phyloP scores from a whole-genome alignment of 1,140 invertebrate genomes.

The Drosophila obscura region DNA sequence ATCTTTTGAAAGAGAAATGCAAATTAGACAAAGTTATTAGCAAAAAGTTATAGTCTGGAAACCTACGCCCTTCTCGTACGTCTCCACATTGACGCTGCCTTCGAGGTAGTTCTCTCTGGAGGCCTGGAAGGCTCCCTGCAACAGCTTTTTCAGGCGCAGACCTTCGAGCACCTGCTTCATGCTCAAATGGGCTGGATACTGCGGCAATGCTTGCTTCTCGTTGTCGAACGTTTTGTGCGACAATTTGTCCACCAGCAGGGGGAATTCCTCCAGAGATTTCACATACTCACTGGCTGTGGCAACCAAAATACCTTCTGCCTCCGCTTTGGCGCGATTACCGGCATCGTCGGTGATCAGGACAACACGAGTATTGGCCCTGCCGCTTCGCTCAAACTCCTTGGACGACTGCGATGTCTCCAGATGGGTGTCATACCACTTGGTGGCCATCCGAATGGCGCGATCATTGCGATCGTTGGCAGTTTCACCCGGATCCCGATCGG shows the following conservation, averaged over 20 bases:
- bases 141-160: constrained; percentile 90
- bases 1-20: constrained; percentile 86
- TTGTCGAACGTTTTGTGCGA: constrained; percentile 87
- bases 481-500: constrained; percentile 92
- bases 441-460: constrained; percentile 92
- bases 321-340: constrained; percentile 90
- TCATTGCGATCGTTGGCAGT: constrained; percentile 96
- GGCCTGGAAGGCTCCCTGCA: constrained; percentile 93
- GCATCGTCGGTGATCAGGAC: constrained; percentile 95
- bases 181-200: constrained; percentile 94
- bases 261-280: constrained; percentile 87
- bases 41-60: not conserved
- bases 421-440: constrained; percentile 92
- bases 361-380: constrained; percentile 86
- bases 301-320: constrained; percentile 87
- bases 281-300: constrained; percentile 90
- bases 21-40: not conserved
- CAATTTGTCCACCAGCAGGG: constrained; percentile 92
- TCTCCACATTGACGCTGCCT: constrained; percentile 93
- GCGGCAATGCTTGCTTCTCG: constrained; percentile 87
- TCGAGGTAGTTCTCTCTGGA: constrained; percentile 97
- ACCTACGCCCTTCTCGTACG: constrained; percentile 89
- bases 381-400: constrained; percentile 63
- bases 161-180: constrained; percentile 90
- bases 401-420: constrained; percentile 76